Percentiles rank a stretch among this genome's conserved stretches.
Conservation (phyloP, 1,140 invertebrate genomes). For the Nymphalis io region DNA sequence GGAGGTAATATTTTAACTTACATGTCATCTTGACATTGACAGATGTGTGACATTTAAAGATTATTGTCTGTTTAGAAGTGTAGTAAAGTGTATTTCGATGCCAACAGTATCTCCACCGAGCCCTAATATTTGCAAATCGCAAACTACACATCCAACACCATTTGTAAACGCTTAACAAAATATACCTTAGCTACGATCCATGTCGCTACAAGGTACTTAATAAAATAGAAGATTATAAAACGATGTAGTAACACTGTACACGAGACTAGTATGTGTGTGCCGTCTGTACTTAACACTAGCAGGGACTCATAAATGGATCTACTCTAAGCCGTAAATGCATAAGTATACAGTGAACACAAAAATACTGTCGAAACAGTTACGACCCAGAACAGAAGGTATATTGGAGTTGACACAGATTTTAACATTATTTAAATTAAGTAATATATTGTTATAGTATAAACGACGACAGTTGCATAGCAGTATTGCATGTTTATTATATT, state of each 20-base stretch:
- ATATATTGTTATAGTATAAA: background rate
- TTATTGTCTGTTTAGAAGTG: conserved; percentile 6
- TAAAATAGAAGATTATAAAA: conserved; percentile 71
- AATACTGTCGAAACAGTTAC: conserved; percentile 4
- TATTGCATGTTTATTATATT: too few species aligned
- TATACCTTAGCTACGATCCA: conserved; percentile 64
- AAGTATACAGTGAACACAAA: conserved; percentile 19
- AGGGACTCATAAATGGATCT: background rate
- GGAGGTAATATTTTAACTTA: background rate
- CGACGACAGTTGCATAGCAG: too few species aligned
- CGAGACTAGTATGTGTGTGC: conserved; percentile 63
- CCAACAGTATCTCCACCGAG: background rate
- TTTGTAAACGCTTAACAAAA: conserved; percentile 73
- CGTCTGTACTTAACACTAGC: conserved; percentile 17
- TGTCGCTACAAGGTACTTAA: conserved; percentile 43
- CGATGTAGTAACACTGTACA: conserved; percentile 71
- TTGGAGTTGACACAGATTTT: background rate
- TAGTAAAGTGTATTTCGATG: background rate
- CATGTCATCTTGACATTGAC: conserved; percentile 10
- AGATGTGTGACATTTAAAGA: background rate
- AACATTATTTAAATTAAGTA: background rate
- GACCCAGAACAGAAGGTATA: background rate
- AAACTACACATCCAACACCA: conserved; percentile 24
- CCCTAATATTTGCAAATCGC: conserved; percentile 2
- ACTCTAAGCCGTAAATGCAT: conserved; percentile 21